Base-by-base conservation (phyloP, 2,797 vertebrate genomes). In the Leuciscus waleckii region DNA sequence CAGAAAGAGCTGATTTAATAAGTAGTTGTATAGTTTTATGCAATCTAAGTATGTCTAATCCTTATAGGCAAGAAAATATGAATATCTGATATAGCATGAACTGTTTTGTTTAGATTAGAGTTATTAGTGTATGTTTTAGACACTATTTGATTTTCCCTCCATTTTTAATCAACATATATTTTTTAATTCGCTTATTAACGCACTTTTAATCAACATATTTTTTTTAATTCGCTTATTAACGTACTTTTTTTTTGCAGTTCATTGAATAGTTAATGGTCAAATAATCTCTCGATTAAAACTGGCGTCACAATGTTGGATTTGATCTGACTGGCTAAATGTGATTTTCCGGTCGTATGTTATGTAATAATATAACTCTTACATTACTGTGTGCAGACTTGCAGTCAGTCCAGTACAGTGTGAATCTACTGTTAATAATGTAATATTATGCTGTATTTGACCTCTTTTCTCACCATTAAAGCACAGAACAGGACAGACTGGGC, bases 351-450 rank as follows among this genome's bases (percentile, higher is more conserved):
- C 58, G 13, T 13, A 14, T 16, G 58, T 63, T 63, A 7, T 29
- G n/a, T 2, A 10, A 73, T 49, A 49, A 49, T 10, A 7, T 32
- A 16, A 9, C 26, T 0, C 32, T 35, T 35, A 1, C 1, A 41
- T 79, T 43, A 17, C 54, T 41, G 35, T 26, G 29, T 11, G 23
- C 9, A 29, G 56, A 63, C 16, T 76, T 58, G 8, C 58, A 26
- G 80, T 58, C 51, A 39, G 78, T 73, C 8, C 78, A 7, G 75
- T 43, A 14, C 81, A 39, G n/a, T 78, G 39, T 63, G 8, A 49
- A 23, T 17, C 23, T 41, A 11, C 74, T 69, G 0, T 35, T 35
- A 35, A 35, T 35, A 35, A 35, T 56, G 58, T 80, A 29, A 76
- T 41, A 46, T 35, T 4, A 19, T 21, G 35, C n/a, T 49, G 78